Evolutionary conservation across 2,113 vertebrate genomes (phyloP).

Genomic region (Corythornis cristatus): DNA sequence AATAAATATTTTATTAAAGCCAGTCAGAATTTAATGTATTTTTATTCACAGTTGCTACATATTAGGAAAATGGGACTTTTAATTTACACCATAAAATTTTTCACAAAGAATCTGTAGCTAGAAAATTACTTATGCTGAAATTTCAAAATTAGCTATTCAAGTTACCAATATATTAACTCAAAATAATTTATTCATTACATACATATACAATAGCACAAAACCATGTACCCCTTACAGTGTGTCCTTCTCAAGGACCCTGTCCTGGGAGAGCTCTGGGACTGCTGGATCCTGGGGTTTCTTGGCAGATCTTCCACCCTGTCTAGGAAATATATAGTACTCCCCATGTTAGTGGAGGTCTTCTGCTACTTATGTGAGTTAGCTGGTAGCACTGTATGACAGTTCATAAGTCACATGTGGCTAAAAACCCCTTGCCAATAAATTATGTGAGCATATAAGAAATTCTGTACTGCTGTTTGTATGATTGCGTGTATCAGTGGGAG

Average conservation of each 20-base stretch:
- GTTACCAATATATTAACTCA: background rate
- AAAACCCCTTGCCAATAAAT: background rate
- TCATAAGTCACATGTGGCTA: background rate
- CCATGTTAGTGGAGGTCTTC: background rate
- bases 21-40: background rate
- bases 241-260: background rate
- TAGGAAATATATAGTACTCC: background rate
- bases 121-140: background rate
- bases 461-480: background rate
- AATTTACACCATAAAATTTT: background rate
- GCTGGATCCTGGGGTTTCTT: background rate
- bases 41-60: background rate
- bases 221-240: rapidly evolving
- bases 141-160: background rate
- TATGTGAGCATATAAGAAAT: background rate
- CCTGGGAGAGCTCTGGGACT: background rate
- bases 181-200: background rate
- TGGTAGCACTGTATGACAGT: background rate
- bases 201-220: background rate
- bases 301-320: background rate
- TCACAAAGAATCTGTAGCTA: background rate
- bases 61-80: background rate
- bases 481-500: background rate
- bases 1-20: background rate
- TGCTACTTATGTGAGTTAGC: background rate